Conservation (phyloP, 2,888 invertebrate genomes). For the Stegana nigrithorax region DNA sequence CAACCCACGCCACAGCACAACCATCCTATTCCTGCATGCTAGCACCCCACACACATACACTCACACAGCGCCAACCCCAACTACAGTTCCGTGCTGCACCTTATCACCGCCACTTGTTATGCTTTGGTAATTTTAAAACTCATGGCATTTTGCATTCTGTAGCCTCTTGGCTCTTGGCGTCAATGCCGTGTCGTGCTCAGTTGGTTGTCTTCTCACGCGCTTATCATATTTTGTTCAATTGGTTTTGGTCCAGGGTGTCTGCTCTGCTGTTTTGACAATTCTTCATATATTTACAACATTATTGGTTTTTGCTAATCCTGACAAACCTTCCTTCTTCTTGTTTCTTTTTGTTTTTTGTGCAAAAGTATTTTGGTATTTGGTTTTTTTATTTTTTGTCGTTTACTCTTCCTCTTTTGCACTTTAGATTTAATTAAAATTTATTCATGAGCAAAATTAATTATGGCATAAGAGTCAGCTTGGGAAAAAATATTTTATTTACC, state of each 20-base stretch:
- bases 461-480: slow-evolving; percentile 35
- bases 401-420: slow-evolving; percentile 21
- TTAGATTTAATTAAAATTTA: slow-evolving; percentile 54
- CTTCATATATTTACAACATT: too few relatives aligned
- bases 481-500: background rate
- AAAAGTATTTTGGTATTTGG: background rate
- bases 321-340: background rate
- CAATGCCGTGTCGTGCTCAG: background rate
- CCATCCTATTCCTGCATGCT: too few relatives aligned
- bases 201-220: background rate
- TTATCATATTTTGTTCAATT: slow-evolving; percentile 30
- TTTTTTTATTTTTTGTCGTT: slow-evolving; percentile 15
- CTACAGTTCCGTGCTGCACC: background rate
- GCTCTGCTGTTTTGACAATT: too few relatives aligned
- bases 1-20: too few relatives aligned
- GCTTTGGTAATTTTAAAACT: background rate
- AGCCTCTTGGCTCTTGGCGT: background rate
- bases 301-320: background rate
- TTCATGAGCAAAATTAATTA: slow-evolving; percentile 61
- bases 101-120: slow-evolving; percentile 14
- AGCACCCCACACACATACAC: too few relatives aligned
- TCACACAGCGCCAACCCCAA: background rate
- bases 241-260: slow-evolving; percentile 25
- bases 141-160: slow-evolving; percentile 11
- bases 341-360: slow-evolving; percentile 4